Evolutionary conservation across 2,888 invertebrate species (phyloP).

Genomic region (Tipula unca): DNA sequence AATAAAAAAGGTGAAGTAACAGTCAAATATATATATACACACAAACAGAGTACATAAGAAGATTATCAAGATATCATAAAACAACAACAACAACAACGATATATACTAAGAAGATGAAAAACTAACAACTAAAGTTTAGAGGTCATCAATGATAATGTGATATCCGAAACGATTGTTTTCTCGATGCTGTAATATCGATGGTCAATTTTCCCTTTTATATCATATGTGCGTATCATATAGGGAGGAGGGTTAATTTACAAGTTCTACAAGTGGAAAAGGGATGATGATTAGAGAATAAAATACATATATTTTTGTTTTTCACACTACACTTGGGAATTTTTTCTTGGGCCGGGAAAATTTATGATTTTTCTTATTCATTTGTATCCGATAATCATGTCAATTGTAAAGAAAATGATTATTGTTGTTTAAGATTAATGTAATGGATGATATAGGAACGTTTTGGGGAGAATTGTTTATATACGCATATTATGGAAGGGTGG

Average conservation of each 20-base stretch:
- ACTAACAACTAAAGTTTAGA: constrained; percentile 3
- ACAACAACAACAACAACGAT: background rate
- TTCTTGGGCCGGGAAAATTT: background rate
- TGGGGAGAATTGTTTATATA: background rate
- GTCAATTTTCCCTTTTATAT: background rate
- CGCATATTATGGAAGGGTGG: background rate
- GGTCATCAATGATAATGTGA: constrained; percentile 8
- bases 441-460: background rate
- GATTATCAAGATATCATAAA: constrained; percentile 4
- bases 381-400: constrained; percentile 4
- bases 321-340: background rate
- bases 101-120: background rate
- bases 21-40: background rate
- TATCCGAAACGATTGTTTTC: background rate
- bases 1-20: background rate
- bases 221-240: too few species aligned
- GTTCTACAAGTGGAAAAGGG: constrained; percentile 14
- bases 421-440: constrained; percentile 8
- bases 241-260: constrained; percentile 14
- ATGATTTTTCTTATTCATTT: constrained; percentile 14
- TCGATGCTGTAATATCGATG: background rate
- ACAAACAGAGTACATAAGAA: background rate
- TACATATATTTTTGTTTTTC: background rate
- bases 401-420: background rate
- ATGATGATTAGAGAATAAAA: background rate